Percentiles rank a stretch among this genome's conserved stretches.
These are phyloP conservation scores for Anthopleura sola DNA, from an alignment of 64 coral and sea anemone genomes.

Conservation along the genomic window DNA sequence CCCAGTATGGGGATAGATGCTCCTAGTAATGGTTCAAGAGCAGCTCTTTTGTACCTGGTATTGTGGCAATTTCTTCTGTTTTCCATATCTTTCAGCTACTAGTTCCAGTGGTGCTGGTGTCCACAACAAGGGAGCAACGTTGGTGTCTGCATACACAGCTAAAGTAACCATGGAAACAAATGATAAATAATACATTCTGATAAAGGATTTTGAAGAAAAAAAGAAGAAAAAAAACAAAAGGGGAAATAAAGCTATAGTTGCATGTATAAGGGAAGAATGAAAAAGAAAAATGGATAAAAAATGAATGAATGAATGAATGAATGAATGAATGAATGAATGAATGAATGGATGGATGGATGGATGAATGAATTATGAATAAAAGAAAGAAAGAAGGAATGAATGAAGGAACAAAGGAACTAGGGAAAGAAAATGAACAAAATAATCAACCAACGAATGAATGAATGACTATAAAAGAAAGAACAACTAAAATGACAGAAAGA, in stretches of 20 bases:
- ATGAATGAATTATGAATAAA: no score
- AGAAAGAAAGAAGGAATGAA: no score
- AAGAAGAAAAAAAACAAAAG: neutral
- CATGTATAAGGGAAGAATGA: neutral
- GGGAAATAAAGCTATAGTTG: neutral
- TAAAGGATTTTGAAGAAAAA: neutral
- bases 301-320: no score
- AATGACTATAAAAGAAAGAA: no score
- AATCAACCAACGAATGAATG: no score
- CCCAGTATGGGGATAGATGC: no score
- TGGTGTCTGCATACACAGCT: constrained; percentile 95
- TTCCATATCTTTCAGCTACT: constrained; percentile 73
- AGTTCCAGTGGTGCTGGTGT: constrained; percentile 68
- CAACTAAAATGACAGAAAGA: no score
- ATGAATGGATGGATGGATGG: no score
- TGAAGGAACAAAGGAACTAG: no score
- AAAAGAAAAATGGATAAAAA: neutral
- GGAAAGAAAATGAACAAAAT: no score
- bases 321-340: no score
- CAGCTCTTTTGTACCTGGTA: constrained; percentile 61
- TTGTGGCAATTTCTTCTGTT: constrained; percentile 43
- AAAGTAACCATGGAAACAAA: neutral
- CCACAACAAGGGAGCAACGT: constrained; percentile 64
- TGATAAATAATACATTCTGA: neutral
- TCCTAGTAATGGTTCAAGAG: no score